These are phyloP conservation scores for Tylochromis polylepis DNA, from an alignment of 2,113 vertebrate genomes.

Conservation along the genomic window DNA sequence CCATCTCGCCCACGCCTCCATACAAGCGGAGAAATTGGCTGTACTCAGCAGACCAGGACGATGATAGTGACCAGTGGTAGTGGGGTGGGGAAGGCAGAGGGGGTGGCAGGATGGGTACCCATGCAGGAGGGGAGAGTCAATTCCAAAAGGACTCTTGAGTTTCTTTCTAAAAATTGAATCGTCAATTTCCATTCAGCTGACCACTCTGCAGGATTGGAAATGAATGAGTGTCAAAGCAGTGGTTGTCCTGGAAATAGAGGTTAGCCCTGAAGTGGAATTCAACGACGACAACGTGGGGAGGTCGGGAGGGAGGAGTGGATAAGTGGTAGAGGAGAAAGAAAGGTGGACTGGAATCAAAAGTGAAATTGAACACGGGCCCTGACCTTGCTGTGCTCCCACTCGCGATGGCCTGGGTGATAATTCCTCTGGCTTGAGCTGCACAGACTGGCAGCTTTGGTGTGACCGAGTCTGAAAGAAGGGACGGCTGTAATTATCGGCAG, in stretches of 20 bases:
- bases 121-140: conserved; percentile 18
- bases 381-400: conserved; percentile 62
- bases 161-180: conserved; percentile 67
- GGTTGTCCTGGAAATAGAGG: conserved; percentile 56
- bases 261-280: conserved; percentile 48
- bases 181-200: conserved; percentile 64
- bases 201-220: conserved; percentile 59
- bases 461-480: conserved; percentile 24
- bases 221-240: conserved; percentile 51
- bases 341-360: conserved; percentile 63
- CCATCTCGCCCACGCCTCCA: conserved; percentile 48
- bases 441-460: conserved; percentile 36
- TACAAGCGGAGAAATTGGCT: conserved; percentile 65
- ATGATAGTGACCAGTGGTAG: conserved; percentile 37
- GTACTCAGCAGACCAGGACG: conserved; percentile 59
- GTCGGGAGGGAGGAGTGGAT: conserved; percentile 34
- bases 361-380: conserved; percentile 65
- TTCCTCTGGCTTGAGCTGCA: conserved; percentile 34
- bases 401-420: conserved; percentile 61
- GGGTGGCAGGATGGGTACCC: conserved; percentile 5
- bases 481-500: conserved; percentile 68
- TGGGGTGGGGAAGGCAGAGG: conserved; percentile 11
- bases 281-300: conserved; percentile 19
- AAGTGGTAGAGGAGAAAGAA: conserved; percentile 50
- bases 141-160: conserved; percentile 58